A percentile compares a stretch with the other conserved stretches of the same genome.
Conservation (phyloP, 2,888 invertebrate genomes). For the Ctenicera cuprea region DNA sequence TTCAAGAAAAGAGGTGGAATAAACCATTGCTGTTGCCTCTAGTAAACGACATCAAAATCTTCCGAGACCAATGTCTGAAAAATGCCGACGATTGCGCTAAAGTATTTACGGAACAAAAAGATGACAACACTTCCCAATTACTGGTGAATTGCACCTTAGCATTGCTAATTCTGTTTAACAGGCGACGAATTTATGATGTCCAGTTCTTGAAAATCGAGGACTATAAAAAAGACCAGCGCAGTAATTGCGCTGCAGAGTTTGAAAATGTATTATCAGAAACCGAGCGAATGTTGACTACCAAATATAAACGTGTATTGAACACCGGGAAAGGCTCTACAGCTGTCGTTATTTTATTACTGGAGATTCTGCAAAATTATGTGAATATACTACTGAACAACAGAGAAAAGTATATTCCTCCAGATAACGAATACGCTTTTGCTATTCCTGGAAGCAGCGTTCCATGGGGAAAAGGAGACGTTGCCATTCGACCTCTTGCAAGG, state of each 20-base stretch:
- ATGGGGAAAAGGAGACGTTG: constrained; percentile 61
- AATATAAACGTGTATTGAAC: constrained; percentile 61
- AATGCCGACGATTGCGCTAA: constrained; percentile 35
- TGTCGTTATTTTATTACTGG: constrained; percentile 61
- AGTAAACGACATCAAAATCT: constrained; percentile 49
- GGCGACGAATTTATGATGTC: constrained; percentile 50
- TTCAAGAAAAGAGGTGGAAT: constrained; percentile 52
- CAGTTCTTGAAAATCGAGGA: constrained; percentile 54
- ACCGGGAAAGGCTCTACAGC: constrained; percentile 60
- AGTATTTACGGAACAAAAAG: constrained; percentile 15
- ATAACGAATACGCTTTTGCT: constrained; percentile 63
- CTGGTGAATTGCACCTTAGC: constrained; percentile 41
- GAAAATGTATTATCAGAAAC: constrained; percentile 44
- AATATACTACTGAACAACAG: constrained; percentile 56
- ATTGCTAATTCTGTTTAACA: constrained; percentile 52
- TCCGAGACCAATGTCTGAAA: constrained; percentile 44
- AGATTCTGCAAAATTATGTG: constrained; percentile 56
- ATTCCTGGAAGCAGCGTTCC: constrained; percentile 56
- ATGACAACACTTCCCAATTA: constrained; percentile 22
- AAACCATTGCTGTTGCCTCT: constrained; percentile 51
- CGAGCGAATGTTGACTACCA: constrained; percentile 53
- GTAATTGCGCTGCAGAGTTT: too few relatives aligned
- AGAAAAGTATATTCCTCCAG: constrained; percentile 56
- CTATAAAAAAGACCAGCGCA: constrained; percentile 41
- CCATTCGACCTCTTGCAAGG: constrained; percentile 56